phyloP scores from a whole-genome alignment of 2,888 invertebrate species.

The Drosophila demipolita region DNA sequence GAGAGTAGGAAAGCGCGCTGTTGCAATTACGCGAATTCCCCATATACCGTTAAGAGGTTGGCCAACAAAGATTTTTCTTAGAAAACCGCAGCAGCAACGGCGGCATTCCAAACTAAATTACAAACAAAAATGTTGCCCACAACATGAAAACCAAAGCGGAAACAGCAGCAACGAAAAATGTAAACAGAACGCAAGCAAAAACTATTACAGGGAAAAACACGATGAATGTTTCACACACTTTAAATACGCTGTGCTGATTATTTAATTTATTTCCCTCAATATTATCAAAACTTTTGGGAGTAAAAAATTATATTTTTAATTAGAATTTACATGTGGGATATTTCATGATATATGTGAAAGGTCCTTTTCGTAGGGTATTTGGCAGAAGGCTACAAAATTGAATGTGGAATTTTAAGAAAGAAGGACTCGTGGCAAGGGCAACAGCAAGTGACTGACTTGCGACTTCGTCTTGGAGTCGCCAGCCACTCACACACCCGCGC shows the following conservation, averaged over 20 bases:
- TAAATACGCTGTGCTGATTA: not conserved
- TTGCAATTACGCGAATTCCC: slow-evolving; percentile 65
- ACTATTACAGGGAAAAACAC: slow-evolving; percentile 13
- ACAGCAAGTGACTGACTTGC: slow-evolving; percentile 55
- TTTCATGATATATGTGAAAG: not conserved
- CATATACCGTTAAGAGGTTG: slow-evolving; percentile 60
- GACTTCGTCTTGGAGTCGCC: slow-evolving; percentile 66
- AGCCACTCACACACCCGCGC: slow-evolving; percentile 10
- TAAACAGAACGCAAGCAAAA: slow-evolving; percentile 58
- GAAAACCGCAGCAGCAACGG: slow-evolving; percentile 61
- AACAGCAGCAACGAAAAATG: slow-evolving; percentile 75
- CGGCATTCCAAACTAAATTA: slow-evolving; percentile 78
- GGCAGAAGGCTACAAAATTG: not conserved
- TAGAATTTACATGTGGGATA: not conserved
- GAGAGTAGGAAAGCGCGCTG: slow-evolving; percentile 22
- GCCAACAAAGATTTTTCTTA: slow-evolving; percentile 77
- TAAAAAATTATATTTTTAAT: not conserved
- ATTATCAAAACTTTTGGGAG: not conserved
- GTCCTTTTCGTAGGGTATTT: slow-evolving; percentile 16
- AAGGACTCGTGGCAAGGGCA: slow-evolving; percentile 26
- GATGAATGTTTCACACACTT: not conserved
- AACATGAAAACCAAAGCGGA: slow-evolving; percentile 71
- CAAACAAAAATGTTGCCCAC: slow-evolving; percentile 78
- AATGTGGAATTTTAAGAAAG: slow-evolving; percentile 65
- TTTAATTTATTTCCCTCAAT: not conserved